Evolutionary conservation across 2,888 invertebrate genomes (phyloP), one percentile per base, ranked within the genome.

Genomic region (Drosophila algonquin): DNA sequence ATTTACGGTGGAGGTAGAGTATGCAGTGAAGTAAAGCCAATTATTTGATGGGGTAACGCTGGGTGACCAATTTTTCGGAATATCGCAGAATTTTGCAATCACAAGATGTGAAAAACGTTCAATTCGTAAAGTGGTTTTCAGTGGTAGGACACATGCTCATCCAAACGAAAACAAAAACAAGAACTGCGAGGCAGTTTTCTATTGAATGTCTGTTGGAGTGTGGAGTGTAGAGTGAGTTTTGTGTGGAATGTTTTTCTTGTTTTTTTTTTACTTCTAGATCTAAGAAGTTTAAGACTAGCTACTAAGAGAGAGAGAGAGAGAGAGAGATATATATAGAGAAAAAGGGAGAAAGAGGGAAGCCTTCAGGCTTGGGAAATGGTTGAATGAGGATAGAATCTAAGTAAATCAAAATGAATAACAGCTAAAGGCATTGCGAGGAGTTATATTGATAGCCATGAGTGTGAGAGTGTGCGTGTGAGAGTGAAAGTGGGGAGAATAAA

Each of bases 401-500:
- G 14, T 40, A 40, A 40, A 40, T n/a, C 40, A n/a, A n/a, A 14
- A 6, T n/a, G n/a, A 40, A 40, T 40, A 40, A 40, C 7, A 40
- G 40, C 40, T 40, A 40, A 40, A 40, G 40, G 40, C 40, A n/a
- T 40, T 6, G 45, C 64, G 58, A 68, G 64, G 24, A 56, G 30
- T 50, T 40, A 62, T 79, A 73, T 65, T 32, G 56, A 67, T 64
- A 59, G 72, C 77, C 45, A 77, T 72, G 70, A 65, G n/a, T 24
- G 40, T 45, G 30, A 8, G 30, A 24, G 24, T 64, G 50, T 73
- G 63, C 47, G 44, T n/a, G 21, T 48, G 27, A 63, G 56, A 2
- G 40, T n/a, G n/a, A 40, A 40, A 40, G 12, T 40, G 40, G 5
- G 40, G 14, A 67, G 47, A 46, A 44, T 10, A 61, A 59, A 63